Base-by-base conservation (phyloP, 2,113 vertebrate genomes). In the Emydocephalus ijimae region DNA sequence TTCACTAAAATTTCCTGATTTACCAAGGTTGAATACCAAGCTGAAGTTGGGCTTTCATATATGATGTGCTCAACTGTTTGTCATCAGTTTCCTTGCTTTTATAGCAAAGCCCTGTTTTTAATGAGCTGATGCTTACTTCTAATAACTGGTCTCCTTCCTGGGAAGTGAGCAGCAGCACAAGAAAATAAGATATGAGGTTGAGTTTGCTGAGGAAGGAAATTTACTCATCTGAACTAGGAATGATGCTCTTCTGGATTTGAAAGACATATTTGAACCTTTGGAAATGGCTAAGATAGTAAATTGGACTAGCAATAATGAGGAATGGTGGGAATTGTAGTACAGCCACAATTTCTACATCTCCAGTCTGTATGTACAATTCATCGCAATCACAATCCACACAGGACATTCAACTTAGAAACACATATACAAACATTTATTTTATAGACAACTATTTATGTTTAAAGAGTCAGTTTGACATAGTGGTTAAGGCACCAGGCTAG, bases 51-150 rank as follows among this genome's bases (percentile, higher is more conserved):
- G 74, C 52, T 23, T 94, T 91, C 86, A 74, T 57, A 94, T 92
- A 91, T 87, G 85, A 7, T 94, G 93, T 95, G 89, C 91, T 88
- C 89, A 52, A 90, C 61, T 45, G 55, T 52, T 34, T 3, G 10
- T 93, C 93, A 94, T 95, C 56, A 64, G 87, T 92, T 91, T 87
- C 85, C 90, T 39, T 93, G 50, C 93, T 93, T 88, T 92, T 64
- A 0, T 54, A 88, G 74, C 45, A 34, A 64, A 43, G 89, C 85
- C n/a, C 81, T 85, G 39, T 90, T 69, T 61, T 90, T 92, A 91
- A 92, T 94, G 86, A 91, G 92, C 50, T 23, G 74, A n/a, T 7
- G 54, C 89, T 69, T 89, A 61, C 69, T 88, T 29, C 85, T 85
- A 74, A 64, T 26, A 34, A 56, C 29, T 29, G 61, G n/a, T 0